These are phyloP conservation scores for Galerucella calmariensis DNA, from an alignment of 2,888 invertebrate species.

Conservation along the genomic window DNA sequence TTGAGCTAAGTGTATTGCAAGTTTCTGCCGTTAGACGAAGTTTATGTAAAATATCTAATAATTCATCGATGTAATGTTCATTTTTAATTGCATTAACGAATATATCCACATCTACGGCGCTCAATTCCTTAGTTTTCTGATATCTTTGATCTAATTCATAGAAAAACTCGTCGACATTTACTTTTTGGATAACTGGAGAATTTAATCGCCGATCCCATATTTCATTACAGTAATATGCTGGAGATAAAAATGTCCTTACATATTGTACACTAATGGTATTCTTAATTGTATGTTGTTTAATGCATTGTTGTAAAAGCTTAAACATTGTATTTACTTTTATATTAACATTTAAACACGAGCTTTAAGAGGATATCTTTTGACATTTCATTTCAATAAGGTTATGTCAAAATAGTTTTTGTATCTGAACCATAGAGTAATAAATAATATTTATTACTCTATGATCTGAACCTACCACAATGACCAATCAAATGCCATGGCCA, in stretches of 20 bases:
- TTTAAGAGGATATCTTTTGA: neutral
- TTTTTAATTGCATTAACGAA: constrained; percentile 77
- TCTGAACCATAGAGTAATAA: too few relatives aligned
- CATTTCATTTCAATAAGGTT: neutral
- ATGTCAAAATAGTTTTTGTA: neutral
- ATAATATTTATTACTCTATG: too few relatives aligned
- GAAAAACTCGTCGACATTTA: constrained; percentile 77
- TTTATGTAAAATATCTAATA: constrained; percentile 77
- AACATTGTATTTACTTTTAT: constrained; percentile 25
- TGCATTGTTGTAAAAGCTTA: constrained; percentile 28
- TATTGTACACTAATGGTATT: neutral
- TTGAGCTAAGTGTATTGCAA: constrained; percentile 79
- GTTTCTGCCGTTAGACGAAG: constrained; percentile 80
- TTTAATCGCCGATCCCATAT: constrained; percentile 76
- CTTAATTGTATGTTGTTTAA: constrained; percentile 6
- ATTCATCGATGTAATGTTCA: constrained; percentile 74
- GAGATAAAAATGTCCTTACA: constrained; percentile 72
- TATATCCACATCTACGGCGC: constrained; percentile 85
- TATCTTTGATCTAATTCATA: constrained; percentile 76
- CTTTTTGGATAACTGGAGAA: constrained; percentile 70
- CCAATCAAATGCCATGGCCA: too few relatives aligned
- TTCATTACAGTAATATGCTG: constrained; percentile 77
- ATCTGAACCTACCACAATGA: too few relatives aligned
- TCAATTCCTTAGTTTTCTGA: constrained; percentile 71
- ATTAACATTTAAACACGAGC: neutral